Conservation (phyloP, 2,113 vertebrate species). For the Lanius ludovicianus region DNA sequence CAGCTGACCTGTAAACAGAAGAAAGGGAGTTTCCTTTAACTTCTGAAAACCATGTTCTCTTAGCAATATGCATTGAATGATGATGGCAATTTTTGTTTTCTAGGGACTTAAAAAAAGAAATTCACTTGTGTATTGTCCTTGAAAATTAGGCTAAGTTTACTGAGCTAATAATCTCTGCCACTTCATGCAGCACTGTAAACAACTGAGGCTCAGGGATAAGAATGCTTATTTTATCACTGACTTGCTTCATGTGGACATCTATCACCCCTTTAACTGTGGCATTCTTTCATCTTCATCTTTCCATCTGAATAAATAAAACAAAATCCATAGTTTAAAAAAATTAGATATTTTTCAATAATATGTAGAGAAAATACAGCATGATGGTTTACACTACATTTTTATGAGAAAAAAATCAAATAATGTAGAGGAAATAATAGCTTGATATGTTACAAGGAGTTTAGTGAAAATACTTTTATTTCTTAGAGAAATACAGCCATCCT, state of each 20-base stretch:
- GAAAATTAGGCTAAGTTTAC: not conserved
- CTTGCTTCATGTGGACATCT: not conserved
- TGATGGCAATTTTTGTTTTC: not conserved
- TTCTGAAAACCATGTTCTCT: not conserved
- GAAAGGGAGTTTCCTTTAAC: not conserved
- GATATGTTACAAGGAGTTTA: not conserved
- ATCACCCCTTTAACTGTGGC: not conserved
- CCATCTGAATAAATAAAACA: not conserved
- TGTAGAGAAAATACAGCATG: accelerated
- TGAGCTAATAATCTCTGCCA: not conserved
- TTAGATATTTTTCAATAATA: not conserved
- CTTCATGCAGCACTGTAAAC: not conserved
- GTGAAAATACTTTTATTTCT: not conserved
- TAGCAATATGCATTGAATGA: not conserved
- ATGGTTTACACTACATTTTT: not conserved
- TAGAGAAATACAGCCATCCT: not conserved
- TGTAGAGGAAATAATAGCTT: not conserved
- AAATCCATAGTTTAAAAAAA: not conserved
- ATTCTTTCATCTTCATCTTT: not conserved
- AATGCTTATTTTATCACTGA: not conserved
- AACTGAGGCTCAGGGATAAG: not conserved
- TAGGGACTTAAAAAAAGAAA: not conserved
- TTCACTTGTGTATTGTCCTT: not conserved
- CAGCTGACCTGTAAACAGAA: not conserved
- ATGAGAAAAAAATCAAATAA: not conserved